Evolutionary conservation across 2,113 vertebrate genomes (phyloP).

Genomic region (Martes martes): DNA sequence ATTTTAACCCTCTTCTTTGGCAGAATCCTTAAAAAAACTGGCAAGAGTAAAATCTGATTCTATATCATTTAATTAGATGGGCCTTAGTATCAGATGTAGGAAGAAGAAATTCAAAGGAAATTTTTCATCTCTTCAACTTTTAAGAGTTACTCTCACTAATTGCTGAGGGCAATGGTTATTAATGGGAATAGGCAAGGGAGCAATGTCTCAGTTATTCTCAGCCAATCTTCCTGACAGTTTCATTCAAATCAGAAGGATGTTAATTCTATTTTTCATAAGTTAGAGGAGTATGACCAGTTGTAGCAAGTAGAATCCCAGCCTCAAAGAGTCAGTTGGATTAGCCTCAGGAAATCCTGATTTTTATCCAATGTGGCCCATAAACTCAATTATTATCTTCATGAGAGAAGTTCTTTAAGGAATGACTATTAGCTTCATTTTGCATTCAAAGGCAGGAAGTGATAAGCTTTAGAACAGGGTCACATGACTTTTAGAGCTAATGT

Average conservation of each 20-base stretch:
- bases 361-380: conserved; percentile 4
- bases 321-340: conserved; percentile 26
- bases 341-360: conserved; percentile 14
- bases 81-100: not conserved
- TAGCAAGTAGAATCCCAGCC: conserved; percentile 14
- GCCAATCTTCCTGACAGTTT: conserved; percentile 39
- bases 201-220: conserved; percentile 39
- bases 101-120: not conserved
- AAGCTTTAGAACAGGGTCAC: conserved; percentile 27
- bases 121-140: not conserved
- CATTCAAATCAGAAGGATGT: conserved; percentile 22
- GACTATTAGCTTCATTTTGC: not conserved
- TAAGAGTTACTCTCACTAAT: not conserved
- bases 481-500: conserved; percentile 1
- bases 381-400: not conserved
- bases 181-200: not conserved
- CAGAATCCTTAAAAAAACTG: not conserved
- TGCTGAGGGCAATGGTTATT: not conserved
- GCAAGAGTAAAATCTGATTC: conserved; percentile 24
- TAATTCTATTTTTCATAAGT: conserved; percentile 17
- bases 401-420: conserved; percentile 9
- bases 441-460: conserved; percentile 23
- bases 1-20: not conserved
- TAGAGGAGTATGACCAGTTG: not conserved
- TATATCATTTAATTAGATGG: not conserved